Percentiles rank a stretch among this genome's conserved stretches.
These are phyloP conservation scores for Anagyrus pseudococci DNA, from an alignment of 2,888 invertebrate genomes.

Conservation along the genomic window DNA sequence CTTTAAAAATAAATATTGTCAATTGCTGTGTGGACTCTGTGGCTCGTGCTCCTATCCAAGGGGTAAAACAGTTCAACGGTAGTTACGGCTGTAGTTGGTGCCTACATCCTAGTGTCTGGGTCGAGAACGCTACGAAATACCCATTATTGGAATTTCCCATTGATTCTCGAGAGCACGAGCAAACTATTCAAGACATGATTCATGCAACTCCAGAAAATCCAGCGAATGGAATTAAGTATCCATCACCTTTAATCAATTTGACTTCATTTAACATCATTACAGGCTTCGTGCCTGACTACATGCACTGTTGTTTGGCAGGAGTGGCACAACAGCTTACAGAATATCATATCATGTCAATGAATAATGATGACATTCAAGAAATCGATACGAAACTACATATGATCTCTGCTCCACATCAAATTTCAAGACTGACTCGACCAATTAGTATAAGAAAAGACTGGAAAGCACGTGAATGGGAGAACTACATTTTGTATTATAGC, in stretches of 20 bases:
- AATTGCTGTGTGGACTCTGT: conserved; percentile 33
- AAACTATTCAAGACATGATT: conserved; percentile 8
- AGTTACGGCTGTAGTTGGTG: conserved; percentile 39
- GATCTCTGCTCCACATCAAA: conserved; percentile 20
- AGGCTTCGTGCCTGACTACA: conserved; percentile 32
- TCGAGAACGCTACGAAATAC: conserved; percentile 1
- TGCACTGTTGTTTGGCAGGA: conserved; percentile 31
- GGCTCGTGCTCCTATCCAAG: neutral
- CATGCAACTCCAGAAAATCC: neutral
- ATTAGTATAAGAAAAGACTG: conserved; percentile 18
- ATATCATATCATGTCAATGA: neutral
- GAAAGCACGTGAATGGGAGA: conserved; percentile 21
- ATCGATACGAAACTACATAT: conserved; percentile 10
- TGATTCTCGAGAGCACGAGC: neutral
- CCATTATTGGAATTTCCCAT: neutral
- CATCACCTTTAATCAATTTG: conserved; percentile 22
- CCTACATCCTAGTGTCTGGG: neutral
- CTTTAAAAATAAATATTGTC: conserved; percentile 18
- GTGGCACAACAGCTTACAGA: conserved; percentile 24
- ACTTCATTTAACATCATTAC: conserved; percentile 29
- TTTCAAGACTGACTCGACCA: conserved; percentile 27
- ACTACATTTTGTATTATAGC: conserved; percentile 14
- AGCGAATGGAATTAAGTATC: conserved; percentile 9
- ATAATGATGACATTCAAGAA: neutral
- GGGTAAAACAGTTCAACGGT: conserved; percentile 24